Percentiles rank a stretch among this genome's conserved stretches.
These are phyloP conservation scores for Brachylomia viminalis DNA, from an alignment of 2,888 invertebrate genomes.

Conservation along the genomic window DNA sequence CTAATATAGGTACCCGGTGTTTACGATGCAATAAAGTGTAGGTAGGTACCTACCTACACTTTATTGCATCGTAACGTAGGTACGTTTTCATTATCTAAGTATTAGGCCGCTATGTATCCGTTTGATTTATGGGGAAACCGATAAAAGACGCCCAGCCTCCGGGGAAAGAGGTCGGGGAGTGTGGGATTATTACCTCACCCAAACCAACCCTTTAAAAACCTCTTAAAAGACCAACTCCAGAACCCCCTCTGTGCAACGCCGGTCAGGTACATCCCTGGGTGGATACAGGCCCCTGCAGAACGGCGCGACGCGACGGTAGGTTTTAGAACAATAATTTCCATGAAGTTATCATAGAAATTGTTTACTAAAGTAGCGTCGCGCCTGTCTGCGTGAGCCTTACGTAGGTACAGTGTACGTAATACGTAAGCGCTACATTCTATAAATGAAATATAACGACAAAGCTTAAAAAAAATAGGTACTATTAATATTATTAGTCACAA, in stretches of 20 bases:
- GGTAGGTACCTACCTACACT: neutral
- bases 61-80: too few relatives aligned
- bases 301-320: too few relatives aligned
- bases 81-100: conserved; percentile 2
- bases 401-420: neutral
- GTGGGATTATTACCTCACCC: too few relatives aligned
- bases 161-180: too few relatives aligned
- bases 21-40: conserved; percentile 42
- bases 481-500: too few relatives aligned
- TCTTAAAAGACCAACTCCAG: too few relatives aligned
- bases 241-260: too few relatives aligned
- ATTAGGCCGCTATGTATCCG: neutral
- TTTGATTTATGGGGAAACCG: too few relatives aligned
- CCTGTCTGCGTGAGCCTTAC: neutral
- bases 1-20: conserved; percentile 11
- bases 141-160: too few relatives aligned
- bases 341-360: neutral
- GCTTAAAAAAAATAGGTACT: neutral
- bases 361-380: neutral
- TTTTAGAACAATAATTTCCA: neutral
- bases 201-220: too few relatives aligned
- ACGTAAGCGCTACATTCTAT: neutral
- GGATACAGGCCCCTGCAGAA: neutral
- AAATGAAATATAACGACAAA: neutral
- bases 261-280: too few relatives aligned